These are phyloP conservation scores for Frankliniella fusca DNA, from an alignment of 2,888 invertebrate genomes.

Conservation along the genomic window DNA sequence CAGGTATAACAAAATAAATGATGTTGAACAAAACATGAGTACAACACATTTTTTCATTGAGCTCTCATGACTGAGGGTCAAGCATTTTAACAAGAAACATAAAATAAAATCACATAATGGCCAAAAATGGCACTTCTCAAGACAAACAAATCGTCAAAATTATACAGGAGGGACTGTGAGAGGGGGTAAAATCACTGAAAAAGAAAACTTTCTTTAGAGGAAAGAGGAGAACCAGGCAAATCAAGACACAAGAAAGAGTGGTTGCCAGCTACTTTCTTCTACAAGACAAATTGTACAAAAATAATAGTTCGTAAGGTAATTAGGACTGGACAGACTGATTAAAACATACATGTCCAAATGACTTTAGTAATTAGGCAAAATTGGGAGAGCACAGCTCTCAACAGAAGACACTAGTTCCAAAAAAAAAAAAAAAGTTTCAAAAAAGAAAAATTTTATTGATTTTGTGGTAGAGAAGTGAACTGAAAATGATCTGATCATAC, in stretches of 20 bases:
- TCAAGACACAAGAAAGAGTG: background rate
- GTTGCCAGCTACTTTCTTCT: background rate
- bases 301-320: constrained; percentile 1
- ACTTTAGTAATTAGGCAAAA: background rate
- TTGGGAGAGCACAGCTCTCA: background rate
- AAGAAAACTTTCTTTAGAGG: background rate
- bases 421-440: background rate
- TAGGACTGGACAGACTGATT: background rate
- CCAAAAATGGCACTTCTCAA: background rate
- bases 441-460: background rate
- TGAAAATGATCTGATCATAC: background rate
- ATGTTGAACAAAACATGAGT: background rate
- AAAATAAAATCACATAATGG: background rate
- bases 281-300: background rate
- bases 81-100: background rate
- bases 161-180: background rate
- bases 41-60: background rate
- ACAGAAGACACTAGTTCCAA: background rate
- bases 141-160: background rate
- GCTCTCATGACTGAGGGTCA: background rate
- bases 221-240: too few relatives aligned
- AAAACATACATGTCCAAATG: background rate
- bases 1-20: background rate
- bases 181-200: background rate
- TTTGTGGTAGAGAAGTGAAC: background rate